Evolutionary conservation across 2,113 vertebrate genomes (phyloP), one percentile per base, ranked within the genome.

Genomic region (Clinocottus analis): DNA sequence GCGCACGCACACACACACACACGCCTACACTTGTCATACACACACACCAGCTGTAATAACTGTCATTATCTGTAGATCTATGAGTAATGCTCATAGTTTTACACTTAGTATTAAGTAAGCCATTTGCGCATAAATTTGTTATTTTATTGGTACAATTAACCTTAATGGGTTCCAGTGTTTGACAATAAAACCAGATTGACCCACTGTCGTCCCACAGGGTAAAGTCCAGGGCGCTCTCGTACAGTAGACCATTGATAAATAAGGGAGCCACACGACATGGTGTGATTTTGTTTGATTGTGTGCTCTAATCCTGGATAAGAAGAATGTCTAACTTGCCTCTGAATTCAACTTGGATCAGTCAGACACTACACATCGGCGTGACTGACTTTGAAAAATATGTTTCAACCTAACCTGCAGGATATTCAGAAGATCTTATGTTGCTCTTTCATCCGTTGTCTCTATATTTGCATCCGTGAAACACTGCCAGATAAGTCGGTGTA

Each of bases 31-130:
- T 23, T 43, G 27, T 39, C 47, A 47, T 39, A 64, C 56, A 64
- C 72, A 1, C 35, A 35, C 21, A 6, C 39, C 41, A 61, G 13
- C 8, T 21, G 29, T 76, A 58, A 79, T 23, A 16, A 55, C 75
- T 10, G 12, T 71, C 37, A 62, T 85, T 81, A 87, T 82, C 80
- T 72, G 29, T 11, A 62, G 9, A 82, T 77, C 29, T 80, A 13
- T 43, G 62, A 83, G 74, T 58, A 75, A 71, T 58, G 25, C 72
- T 82, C 68, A 69, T 49, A 68, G 45, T 81, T 91, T 89, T 90
- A 87, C 73, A 17, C 16, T 19, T 31, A 3, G 13, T 35, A 78
- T 82, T 84, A 80, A 60, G 33, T 59, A 79, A 80, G 6, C 45
- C 58, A 63, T 77, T 79, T 77, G 43, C 31, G n/a, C 59, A 55